Percentiles rank a stretch among this genome's conserved stretches.
These are phyloP conservation scores for Podarcis muralis DNA, from an alignment of 2,113 vertebrate species.

Conservation along the genomic window DNA sequence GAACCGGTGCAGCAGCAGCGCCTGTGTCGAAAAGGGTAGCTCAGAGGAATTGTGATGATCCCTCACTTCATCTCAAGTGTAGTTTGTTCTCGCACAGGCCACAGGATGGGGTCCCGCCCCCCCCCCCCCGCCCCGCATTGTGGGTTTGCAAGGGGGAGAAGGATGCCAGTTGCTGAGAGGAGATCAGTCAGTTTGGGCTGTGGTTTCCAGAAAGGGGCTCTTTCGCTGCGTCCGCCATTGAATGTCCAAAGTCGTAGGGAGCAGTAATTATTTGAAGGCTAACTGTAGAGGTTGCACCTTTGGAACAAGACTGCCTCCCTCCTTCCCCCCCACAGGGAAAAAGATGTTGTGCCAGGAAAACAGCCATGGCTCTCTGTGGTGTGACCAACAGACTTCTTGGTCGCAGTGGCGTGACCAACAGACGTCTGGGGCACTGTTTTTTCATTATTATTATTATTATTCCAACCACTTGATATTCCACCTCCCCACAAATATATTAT, in stretches of 20 bases:
- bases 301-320: neutral
- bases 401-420: neutral
- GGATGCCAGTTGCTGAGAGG: neutral
- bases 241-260: neutral
- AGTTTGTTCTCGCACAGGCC: neutral
- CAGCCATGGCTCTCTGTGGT: neutral
- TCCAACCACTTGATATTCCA: neutral
- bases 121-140: too few relatives aligned
- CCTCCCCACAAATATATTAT: neutral
- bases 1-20: too few relatives aligned
- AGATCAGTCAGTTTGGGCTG: neutral
- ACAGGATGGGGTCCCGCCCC: neutral
- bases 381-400: neutral
- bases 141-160: neutral
- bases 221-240: neutral
- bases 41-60: neutral
- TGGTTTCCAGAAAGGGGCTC: neutral
- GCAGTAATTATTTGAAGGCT: neutral
- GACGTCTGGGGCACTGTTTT: neutral
- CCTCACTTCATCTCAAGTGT: neutral
- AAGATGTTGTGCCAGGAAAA: neutral
- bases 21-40: neutral
- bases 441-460: neutral
- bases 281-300: neutral
- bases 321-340: neutral